phyloP scores from a whole-genome alignment of 2,797 vertebrate genomes.

The Sparus aurata region DNA sequence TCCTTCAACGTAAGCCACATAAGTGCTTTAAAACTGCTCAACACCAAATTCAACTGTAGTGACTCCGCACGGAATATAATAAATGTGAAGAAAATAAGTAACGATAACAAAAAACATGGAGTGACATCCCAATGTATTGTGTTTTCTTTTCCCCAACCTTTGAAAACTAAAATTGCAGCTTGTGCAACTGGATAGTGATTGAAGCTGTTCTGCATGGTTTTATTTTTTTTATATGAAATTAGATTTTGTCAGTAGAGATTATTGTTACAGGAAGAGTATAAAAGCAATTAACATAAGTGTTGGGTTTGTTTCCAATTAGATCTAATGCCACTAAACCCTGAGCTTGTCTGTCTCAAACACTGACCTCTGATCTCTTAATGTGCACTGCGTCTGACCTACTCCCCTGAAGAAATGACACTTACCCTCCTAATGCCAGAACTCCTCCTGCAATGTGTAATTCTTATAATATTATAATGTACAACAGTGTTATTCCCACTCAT shows the following conservation, averaged over 20 bases:
- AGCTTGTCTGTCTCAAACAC: constrained; percentile 45
- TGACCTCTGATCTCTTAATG: constrained; percentile 39
- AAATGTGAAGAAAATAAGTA: not conserved
- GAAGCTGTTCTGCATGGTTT: not conserved
- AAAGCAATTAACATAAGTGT: not conserved
- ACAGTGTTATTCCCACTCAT: no score
- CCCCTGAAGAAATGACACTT: not conserved
- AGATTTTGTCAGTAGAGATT: not conserved
- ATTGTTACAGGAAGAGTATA: not conserved
- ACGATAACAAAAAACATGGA: not conserved
- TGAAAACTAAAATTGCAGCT: not conserved
- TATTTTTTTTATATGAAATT: not conserved
- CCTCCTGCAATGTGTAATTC: not conserved
- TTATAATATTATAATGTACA: no score
- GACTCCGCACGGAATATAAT: not conserved
- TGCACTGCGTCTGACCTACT: not conserved
- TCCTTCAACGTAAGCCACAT: constrained; percentile 5
- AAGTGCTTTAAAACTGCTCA: constrained; percentile 25
- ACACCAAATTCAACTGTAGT: not conserved
- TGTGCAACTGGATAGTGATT: not conserved
- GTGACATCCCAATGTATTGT: not conserved
- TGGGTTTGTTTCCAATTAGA: constrained; percentile 36
- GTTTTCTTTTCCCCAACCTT: not conserved
- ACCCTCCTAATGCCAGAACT: not conserved
- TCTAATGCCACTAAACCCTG: constrained; percentile 42